Base-by-base conservation (phyloP, 2,113 vertebrate genomes). In the Salvelinus alpinus region DNA sequence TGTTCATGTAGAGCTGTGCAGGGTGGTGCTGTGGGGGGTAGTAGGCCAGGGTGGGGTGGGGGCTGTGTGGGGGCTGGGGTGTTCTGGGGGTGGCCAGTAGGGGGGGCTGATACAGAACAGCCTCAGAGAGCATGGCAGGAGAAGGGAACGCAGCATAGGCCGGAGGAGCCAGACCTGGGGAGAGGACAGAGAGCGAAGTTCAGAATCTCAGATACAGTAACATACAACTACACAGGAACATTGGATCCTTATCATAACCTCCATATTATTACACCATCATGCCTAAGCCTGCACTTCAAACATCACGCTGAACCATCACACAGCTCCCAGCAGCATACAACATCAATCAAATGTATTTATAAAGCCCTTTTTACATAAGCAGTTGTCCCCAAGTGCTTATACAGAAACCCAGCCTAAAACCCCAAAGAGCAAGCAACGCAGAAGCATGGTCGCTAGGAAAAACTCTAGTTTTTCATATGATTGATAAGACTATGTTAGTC, bases 141-240 rank as follows among this genome's bases (percentile, higher is more conserved):
- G 95, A 91, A 54, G 96, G 95, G 92, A 97, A 99, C 69, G 97
- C 93, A n/a, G 96, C 92, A 1, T 97, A 98, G 74, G 96, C 92
- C 16, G 97, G 96, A 5, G 96, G 96, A 47, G 96, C 99, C 59
- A 99, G 95, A 90, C 97, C 97, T 99, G 65, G 71, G 16, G 59
- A 29, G 72, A 64, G 48, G 59, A 48, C 68, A n/a, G 6, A 70
- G 48, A 18, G 51, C 8, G 9, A 44, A 44, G 38, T 44, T 44
- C 38, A 44, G 9, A 44, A 44, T 44, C 2, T 54, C 51, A 54
- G 51, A 54, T 54, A 18, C 47, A 11, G 47, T 13, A 48, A 31
- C 31, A 31, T 31, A 5, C 38, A 16, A 51, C 48, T 16, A 16
- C 12, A 51, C 14, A 11, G 9, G 38, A 11, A 44, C 3, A 54